Conservation (phyloP, 2,113 vertebrate genomes). For the Grammomys dolichurus region DNA sequence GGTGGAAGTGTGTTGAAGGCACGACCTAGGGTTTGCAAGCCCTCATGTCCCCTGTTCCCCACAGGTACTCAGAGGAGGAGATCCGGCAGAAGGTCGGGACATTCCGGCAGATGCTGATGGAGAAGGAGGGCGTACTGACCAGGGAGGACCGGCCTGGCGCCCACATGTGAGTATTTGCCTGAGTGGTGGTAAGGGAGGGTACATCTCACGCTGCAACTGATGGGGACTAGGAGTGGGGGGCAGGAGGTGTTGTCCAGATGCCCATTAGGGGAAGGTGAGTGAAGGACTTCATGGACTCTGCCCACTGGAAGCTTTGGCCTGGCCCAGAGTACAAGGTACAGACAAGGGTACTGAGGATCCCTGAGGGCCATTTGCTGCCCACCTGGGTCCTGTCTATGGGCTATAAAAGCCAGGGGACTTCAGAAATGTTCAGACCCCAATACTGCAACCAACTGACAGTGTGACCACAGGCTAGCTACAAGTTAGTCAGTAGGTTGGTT, state of each 20-base stretch:
- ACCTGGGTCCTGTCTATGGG: neutral
- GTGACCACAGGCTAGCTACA: neutral
- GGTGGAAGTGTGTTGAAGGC: neutral
- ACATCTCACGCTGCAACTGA: neutral
- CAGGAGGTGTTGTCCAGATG: neutral
- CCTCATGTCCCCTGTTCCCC: neutral
- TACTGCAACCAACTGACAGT: neutral
- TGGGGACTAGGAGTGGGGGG: too few species aligned
- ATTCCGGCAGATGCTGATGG: conserved; percentile 99
- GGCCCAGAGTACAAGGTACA: neutral
- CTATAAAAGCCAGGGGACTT: neutral
- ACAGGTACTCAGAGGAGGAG: conserved; percentile 97
- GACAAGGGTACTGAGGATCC: neutral
- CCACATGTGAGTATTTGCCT: conserved; percentile 91
- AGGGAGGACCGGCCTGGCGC: conserved; percentile 93
- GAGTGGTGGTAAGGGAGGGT: neutral
- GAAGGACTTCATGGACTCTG: neutral
- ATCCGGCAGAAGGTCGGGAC: conserved; percentile 98
- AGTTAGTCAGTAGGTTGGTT: neutral
- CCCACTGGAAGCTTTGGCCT: neutral
- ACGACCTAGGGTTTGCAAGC: neutral
- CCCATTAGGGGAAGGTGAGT: neutral
- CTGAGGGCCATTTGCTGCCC: neutral
- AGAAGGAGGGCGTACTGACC: conserved; percentile 98
- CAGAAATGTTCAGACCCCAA: neutral